These are phyloP conservation scores for Haliclona indistincta DNA, from an alignment of 37 sponge, comb jelly and placozoan species.

Conservation along the genomic window DNA sequence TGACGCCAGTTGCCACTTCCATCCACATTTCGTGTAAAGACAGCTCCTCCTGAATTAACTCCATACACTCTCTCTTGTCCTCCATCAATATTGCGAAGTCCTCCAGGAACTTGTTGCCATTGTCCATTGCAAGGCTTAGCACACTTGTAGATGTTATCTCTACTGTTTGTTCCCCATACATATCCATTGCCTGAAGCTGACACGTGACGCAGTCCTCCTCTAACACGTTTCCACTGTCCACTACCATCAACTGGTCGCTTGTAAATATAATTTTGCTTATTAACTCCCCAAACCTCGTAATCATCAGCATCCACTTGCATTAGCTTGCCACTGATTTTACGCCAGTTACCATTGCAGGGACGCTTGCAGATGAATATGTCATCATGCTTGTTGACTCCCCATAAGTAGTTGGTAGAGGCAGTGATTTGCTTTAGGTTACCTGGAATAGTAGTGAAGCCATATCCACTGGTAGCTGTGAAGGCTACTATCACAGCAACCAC, in stretches of 20 bases:
- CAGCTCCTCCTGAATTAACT: slow-evolving; percentile 18
- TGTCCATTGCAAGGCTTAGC: slow-evolving; percentile 64
- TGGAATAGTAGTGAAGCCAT: no score
- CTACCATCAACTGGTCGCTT: slow-evolving; percentile 51
- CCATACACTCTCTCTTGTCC: slow-evolving; percentile 52
- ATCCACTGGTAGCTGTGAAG: no score
- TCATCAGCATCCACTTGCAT: slow-evolving; percentile 52
- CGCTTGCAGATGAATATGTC: slow-evolving; percentile 35
- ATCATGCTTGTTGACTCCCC: slow-evolving; percentile 45
- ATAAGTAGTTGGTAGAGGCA: slow-evolving; percentile 54
- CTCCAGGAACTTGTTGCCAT: slow-evolving; percentile 31
- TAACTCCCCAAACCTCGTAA: slow-evolving; percentile 54
- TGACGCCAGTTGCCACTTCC: slow-evolving; percentile 23
- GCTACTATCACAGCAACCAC: no score
- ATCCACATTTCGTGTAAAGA: slow-evolving; percentile 15
- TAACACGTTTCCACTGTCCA: slow-evolving; percentile 43
- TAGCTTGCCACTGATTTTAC: slow-evolving; percentile 18
- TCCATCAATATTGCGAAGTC: slow-evolving; percentile 53
- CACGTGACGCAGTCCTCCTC: slow-evolving; percentile 47
- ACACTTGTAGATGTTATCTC: slow-evolving; percentile 59
- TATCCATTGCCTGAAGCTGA: slow-evolving; percentile 78
- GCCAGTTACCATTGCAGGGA: slow-evolving; percentile 49
- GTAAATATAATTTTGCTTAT: slow-evolving; percentile 2
- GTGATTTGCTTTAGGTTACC: slow-evolving; percentile 55
- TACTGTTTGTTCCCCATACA: slow-evolving; percentile 59